Evolutionary conservation across 1,140 invertebrate genomes (phyloP).

Genomic region (Euura lappo): DNA sequence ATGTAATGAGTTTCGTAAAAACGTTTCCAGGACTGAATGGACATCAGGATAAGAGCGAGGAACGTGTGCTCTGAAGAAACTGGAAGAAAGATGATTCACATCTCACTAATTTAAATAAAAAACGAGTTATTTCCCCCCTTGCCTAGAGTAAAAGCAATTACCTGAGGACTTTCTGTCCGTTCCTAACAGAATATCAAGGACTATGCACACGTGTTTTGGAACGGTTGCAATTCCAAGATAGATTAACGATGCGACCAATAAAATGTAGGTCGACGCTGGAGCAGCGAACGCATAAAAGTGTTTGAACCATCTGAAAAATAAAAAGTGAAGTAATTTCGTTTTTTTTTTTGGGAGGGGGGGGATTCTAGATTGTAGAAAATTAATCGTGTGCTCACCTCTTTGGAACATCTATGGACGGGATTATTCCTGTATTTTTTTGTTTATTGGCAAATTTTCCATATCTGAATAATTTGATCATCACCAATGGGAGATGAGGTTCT

Average conservation of each 20-base stretch:
- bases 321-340: too few relatives aligned
- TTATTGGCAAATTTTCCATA: conserved; percentile 74
- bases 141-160: conserved; percentile 39
- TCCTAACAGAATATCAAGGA: conserved; percentile 61
- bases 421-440: conserved; percentile 53
- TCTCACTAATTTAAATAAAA: too few relatives aligned
- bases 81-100: conserved; percentile 53
- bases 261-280: conserved; percentile 58
- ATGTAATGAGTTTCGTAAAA: conserved; percentile 80
- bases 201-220: conserved; percentile 54
- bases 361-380: too few relatives aligned
- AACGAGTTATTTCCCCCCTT: too few relatives aligned
- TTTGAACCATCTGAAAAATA: conserved; percentile 64
- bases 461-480: conserved; percentile 66
- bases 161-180: conserved; percentile 59
- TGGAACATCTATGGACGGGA: conserved; percentile 68
- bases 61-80: conserved; percentile 64
- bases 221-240: conserved; percentile 58
- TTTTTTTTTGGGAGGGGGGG: too few relatives aligned
- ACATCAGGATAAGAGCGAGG: conserved; percentile 66
- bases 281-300: conserved; percentile 77
- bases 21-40: conserved; percentile 73
- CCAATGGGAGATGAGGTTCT: conserved; percentile 68
- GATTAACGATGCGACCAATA: conserved; percentile 57
- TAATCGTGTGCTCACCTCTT: conserved; percentile 60